A percentile compares a stretch with the other conserved stretches of the same genome.
Evolutionary conservation across 2,113 vertebrate species (phyloP).

Genomic region (Neoarius graeffei): DNA sequence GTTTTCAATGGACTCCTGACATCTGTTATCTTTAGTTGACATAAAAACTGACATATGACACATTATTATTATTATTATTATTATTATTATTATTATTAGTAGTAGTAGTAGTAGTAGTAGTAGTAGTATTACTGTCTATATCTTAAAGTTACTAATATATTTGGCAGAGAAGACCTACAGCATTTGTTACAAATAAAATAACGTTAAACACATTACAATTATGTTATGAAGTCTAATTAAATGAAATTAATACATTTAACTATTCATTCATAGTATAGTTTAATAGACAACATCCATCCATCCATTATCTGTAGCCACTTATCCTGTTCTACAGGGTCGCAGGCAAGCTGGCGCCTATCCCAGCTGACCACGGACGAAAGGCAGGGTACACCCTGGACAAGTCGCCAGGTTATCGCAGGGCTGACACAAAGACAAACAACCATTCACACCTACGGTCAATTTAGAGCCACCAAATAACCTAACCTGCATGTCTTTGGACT

Average conservation of each 20-base stretch:
- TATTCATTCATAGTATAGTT: not conserved
- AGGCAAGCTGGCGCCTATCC: too few species aligned
- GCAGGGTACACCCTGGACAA: too few species aligned
- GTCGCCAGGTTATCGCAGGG: too few species aligned
- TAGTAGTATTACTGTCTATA: not conserved
- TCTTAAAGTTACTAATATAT: not conserved
- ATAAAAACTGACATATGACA: not conserved
- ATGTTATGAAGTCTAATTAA: not conserved
- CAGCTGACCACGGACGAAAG: too few species aligned
- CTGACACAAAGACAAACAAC: too few species aligned
- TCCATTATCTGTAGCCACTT: too few species aligned
- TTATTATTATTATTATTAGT: not conserved
- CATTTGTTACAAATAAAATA: not conserved
- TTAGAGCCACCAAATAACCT: too few species aligned
- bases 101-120: too few species aligned
- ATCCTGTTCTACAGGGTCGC: too few species aligned
- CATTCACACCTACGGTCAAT: too few species aligned
- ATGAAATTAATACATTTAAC: not conserved
- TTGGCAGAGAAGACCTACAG: not conserved
- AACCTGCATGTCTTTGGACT: too few species aligned
- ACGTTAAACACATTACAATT: not conserved
- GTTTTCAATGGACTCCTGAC: not conserved
- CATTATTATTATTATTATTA: not conserved
- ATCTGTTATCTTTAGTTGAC: not conserved
- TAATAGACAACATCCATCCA: not conserved